phyloP scores from a whole-genome alignment of 2,113 vertebrate species.

The Leptosomus discolor region DNA sequence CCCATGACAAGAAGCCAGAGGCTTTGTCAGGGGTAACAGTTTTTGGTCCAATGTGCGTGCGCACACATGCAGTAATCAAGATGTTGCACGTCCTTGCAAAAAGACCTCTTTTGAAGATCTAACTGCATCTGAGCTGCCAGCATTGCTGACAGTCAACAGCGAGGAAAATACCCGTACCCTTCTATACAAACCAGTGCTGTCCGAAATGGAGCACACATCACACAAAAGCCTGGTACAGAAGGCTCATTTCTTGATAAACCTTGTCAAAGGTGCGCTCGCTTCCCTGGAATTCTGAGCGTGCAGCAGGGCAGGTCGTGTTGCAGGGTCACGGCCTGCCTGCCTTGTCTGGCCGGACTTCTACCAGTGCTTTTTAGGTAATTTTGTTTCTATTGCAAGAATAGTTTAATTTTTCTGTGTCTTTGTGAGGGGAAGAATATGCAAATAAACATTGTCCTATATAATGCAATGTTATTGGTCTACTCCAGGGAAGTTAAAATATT shows the following conservation, averaged over 20 bases:
- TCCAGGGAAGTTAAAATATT: neutral
- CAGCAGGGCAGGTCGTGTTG: rapidly evolving
- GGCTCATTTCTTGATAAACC: neutral
- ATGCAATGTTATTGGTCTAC: neutral
- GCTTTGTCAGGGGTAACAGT: neutral
- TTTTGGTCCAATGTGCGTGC: neutral
- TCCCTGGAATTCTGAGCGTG: neutral
- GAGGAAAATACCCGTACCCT: neutral
- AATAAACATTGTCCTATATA: neutral
- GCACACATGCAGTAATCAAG: neutral
- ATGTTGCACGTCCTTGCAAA: neutral
- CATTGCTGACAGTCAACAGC: neutral
- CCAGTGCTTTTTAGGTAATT: neutral
- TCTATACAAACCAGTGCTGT: neutral
- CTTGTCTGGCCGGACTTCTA: neutral
- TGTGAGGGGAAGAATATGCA: neutral
- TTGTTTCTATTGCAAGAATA: neutral
- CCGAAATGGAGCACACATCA: neutral
- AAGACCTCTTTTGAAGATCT: neutral
- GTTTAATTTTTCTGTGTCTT: neutral
- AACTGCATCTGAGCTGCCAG: neutral
- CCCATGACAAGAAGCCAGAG: neutral
- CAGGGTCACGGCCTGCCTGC: neutral
- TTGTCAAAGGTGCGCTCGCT: neutral
- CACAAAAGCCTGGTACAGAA: neutral